Evolutionary conservation across 2,888 invertebrate genomes (phyloP).

Genomic region (Alsophila aescularia): DNA sequence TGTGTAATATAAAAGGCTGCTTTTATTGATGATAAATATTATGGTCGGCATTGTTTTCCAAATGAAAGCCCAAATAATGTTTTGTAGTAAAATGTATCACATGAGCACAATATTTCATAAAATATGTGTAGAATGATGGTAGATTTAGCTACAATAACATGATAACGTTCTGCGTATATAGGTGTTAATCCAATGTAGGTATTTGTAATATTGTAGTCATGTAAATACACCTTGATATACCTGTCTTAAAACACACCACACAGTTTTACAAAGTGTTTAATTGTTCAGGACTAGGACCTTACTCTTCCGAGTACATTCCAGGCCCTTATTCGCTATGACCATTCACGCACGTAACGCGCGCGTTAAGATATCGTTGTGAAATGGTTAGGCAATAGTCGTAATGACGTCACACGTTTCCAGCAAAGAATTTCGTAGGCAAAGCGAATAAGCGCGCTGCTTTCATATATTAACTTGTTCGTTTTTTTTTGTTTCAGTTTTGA

Average conservation of each 20-base stretch:
- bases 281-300: too few relatives aligned
- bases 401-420: too few relatives aligned
- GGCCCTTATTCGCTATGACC: too few relatives aligned
- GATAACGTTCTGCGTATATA: background rate
- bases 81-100: conserved; percentile 10
- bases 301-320: too few relatives aligned
- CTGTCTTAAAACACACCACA: too few relatives aligned
- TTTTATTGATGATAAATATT: conserved; percentile 53
- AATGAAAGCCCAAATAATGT: conserved; percentile 14
- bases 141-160: background rate
- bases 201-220: too few relatives aligned
- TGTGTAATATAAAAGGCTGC: conserved; percentile 12
- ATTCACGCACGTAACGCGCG: too few relatives aligned
- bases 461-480: conserved; percentile 8
- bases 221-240: too few relatives aligned
- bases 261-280: too few relatives aligned
- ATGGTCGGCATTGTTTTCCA: conserved; percentile 46
- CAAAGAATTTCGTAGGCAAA: too few relatives aligned
- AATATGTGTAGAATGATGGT: background rate
- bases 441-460: background rate
- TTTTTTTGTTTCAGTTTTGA: conserved; percentile 65
- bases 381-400: too few relatives aligned
- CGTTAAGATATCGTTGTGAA: too few relatives aligned
- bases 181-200: background rate
- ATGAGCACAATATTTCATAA: conserved; percentile 8